Percentiles rank a stretch among this genome's conserved stretches.
Conservation (phyloP, 1,140 invertebrate genomes). For the Solenopsis invicta region DNA sequence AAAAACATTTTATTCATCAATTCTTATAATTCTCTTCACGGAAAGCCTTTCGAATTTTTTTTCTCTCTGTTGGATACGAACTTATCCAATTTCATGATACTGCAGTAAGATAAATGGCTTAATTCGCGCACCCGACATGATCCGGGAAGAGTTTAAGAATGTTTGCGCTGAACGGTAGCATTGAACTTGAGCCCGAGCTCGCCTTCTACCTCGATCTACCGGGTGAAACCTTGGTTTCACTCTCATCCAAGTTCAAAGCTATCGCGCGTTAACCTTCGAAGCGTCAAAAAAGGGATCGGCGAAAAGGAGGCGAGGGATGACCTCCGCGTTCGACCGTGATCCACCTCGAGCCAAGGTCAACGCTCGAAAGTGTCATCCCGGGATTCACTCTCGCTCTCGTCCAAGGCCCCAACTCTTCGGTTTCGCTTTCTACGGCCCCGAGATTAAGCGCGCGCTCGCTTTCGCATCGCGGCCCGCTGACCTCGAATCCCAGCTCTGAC, state of each 20-base stretch:
- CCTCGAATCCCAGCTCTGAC: conserved; percentile 59
- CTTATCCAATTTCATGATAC: background rate
- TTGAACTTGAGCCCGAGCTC: conserved; percentile 37
- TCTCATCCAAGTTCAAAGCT: conserved; percentile 57
- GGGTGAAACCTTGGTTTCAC: conserved; percentile 43
- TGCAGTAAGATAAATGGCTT: background rate
- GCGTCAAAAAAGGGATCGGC: conserved; percentile 37
- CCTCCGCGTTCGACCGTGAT: conserved; percentile 17
- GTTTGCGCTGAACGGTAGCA: background rate
- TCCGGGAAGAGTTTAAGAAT: background rate
- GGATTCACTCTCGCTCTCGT: conserved; percentile 68
- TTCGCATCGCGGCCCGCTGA: conserved; percentile 53
- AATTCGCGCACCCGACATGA: background rate
- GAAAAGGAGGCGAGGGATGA: conserved; percentile 29
- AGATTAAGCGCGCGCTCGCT: conserved; percentile 51
- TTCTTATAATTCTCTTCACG: background rate
- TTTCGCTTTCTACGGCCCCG: conserved; percentile 66
- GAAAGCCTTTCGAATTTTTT: background rate
- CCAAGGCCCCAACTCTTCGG: conserved; percentile 55
- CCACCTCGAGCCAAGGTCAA: conserved; percentile 24
- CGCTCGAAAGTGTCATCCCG: conserved; percentile 38
- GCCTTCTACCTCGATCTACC: conserved; percentile 11
- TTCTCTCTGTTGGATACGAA: background rate
- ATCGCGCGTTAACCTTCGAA: conserved; percentile 23
- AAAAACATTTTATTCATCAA: background rate